Evolutionary conservation across 2,797 vertebrate species (phyloP), one percentile per base, ranked within the genome.

Genomic region (Rhynchotus rufescens): DNA sequence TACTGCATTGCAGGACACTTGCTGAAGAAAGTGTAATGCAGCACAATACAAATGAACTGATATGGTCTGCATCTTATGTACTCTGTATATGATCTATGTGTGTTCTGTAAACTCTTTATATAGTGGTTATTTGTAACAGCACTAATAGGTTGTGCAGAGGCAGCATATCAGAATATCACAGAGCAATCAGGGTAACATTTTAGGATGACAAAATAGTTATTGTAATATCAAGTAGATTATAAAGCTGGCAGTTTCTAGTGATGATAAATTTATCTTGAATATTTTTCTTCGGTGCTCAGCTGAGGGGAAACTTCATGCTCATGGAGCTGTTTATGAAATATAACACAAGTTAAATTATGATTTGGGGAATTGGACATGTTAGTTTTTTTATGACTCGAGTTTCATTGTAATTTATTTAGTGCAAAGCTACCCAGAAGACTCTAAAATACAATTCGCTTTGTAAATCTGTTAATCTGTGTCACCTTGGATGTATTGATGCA

Each of bases 61-160:
- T 22, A 32, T 96, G 97, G 96, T 97, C 97, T 97, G 32, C 97
- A 97, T 97, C 96, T 97, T 96, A 96, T 96, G 94, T 98, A 97
- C 97, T 98, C 97, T 97, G 96, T 97, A 97, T 97, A 96, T 80
- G 75, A 94, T 96, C 92, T 95, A 80, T 97, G 97, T 98, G 94
- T 93, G 97, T 95, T 97, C 92, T 96, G 97, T 97, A 96, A 93
- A 96, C 69, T 92, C 80, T 68, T 66, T 90, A 95, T 95, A 73
- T 75, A 96, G 90, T 91, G 88, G 51, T 92, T 95, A 95, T 91
- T 94, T 86, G 95, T 95, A 92, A 62, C 78, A 94, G 91, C 93
- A 90, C 49, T 71, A 90, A 16, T n/a, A 91, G 93, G 77, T 88
- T 84, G 91, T 94, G 79, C 86, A 93, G 91, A 94, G 94, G 69